Percentiles rank a stretch among this genome's conserved stretches.
These are phyloP conservation scores for Remorina albescens DNA, from an alignment of 2,797 vertebrate genomes.

Conservation along the genomic window DNA sequence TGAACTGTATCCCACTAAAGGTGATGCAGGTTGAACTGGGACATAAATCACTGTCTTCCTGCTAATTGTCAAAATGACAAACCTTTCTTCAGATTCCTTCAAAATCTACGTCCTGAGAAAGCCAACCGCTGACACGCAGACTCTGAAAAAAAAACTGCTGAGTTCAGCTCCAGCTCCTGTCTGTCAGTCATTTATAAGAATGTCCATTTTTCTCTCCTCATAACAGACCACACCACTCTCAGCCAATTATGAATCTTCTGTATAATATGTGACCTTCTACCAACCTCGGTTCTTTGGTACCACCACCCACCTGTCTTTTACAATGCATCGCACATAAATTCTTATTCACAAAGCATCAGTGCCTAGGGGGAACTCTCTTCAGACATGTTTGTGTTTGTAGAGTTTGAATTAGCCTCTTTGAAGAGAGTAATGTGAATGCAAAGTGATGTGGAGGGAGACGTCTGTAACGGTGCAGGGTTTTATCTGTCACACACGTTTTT, in stretches of 20 bases:
- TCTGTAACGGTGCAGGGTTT: constrained; percentile 53
- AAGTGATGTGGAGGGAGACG: constrained; percentile 59
- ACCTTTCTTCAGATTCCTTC: background rate
- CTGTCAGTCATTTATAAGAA: constrained; percentile 28
- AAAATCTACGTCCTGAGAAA: constrained; percentile 19
- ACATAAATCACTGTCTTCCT: constrained; percentile 8
- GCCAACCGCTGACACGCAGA: constrained; percentile 13
- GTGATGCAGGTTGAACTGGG: constrained; percentile 31
- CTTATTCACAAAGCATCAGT: constrained; percentile 51
- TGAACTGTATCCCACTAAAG: constrained; percentile 35
- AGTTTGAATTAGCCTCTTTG: constrained; percentile 73
- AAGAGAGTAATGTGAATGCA: constrained; percentile 68
- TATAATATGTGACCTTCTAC: constrained; percentile 37
- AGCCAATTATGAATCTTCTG: constrained; percentile 26
- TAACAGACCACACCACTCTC: constrained; percentile 24
- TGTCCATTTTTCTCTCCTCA: constrained; percentile 15
- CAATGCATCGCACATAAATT: constrained; percentile 43
- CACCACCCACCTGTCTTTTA: constrained; percentile 29
- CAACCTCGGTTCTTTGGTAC: constrained; percentile 38
- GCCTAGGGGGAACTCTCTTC: constrained; percentile 57
- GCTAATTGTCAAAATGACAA: constrained; percentile 25
- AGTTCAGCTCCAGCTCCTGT: constrained; percentile 12
- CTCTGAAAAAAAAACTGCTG: constrained; percentile 21
- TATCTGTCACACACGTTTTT: constrained; percentile 56
- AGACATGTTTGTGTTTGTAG: constrained; percentile 70